Conservation (phyloP, 1,140 invertebrate species). For the Eciton burchellii region DNA sequence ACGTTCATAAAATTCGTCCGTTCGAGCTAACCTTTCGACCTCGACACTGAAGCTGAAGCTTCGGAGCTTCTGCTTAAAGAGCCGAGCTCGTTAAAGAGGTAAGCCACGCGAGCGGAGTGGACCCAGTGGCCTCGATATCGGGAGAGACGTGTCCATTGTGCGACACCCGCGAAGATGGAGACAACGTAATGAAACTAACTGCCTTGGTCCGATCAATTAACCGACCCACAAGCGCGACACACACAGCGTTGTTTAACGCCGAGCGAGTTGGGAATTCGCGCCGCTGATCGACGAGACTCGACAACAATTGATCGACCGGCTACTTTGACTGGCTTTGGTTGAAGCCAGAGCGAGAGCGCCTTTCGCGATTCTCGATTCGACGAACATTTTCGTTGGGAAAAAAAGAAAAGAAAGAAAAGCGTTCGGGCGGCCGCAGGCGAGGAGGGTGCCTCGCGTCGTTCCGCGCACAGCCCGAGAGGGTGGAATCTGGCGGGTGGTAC, state of each 20-base stretch:
- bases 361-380: too few species aligned
- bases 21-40: too few species aligned
- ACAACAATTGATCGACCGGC: too few species aligned
- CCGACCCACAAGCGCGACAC: constrained; percentile 74
- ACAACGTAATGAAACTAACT: constrained; percentile 84
- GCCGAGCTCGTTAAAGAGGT: constrained; percentile 30
- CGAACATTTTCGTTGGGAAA: too few species aligned
- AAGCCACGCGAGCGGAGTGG: constrained; percentile 50
- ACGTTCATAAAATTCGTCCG: too few species aligned
- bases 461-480: constrained; percentile 26
- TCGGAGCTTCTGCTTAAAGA: too few species aligned
- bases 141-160: constrained; percentile 77
- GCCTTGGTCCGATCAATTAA: constrained; percentile 81
- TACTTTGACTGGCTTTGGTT: too few species aligned
- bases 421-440: neutral
- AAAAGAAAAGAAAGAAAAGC: too few species aligned
- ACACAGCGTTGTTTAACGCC: constrained; percentile 67
- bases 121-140: constrained; percentile 78
- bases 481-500: constrained; percentile 68
- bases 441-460: neutral
- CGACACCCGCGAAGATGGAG: constrained; percentile 80
- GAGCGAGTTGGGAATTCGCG: too few species aligned
- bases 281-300: too few species aligned
- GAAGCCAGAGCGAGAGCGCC: too few species aligned
- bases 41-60: neutral